A percentile compares a stretch with the other conserved stretches of the same genome.
Evolutionary conservation across 2,888 invertebrate species (phyloP).

Genomic region (Empis stercorea): DNA sequence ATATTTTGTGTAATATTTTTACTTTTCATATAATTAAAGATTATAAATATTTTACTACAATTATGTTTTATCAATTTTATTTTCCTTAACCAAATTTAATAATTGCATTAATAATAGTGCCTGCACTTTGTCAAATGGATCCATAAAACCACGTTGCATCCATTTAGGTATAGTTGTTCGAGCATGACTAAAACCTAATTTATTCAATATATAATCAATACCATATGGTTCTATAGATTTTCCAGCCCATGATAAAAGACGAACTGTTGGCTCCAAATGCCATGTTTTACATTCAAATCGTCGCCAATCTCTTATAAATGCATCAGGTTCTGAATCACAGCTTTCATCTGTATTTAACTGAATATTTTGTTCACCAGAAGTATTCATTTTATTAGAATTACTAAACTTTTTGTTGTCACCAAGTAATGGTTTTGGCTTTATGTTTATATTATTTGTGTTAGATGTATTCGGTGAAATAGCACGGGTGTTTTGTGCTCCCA

Average conservation of each 20-base stretch:
- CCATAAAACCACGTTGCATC: slow-evolving; percentile 97
- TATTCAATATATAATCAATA: slow-evolving; percentile 95
- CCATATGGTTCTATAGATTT: slow-evolving; percentile 97
- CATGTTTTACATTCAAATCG: slow-evolving; percentile 89
- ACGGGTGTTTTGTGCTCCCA: slow-evolving; percentile 30
- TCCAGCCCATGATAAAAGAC: slow-evolving; percentile 78
- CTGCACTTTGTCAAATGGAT: slow-evolving; percentile 87
- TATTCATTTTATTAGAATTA: too few species aligned
- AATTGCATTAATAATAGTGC: slow-evolving; percentile 65
- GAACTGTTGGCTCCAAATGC: slow-evolving; percentile 90
- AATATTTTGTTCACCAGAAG: too few species aligned
- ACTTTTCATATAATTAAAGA: too few species aligned
- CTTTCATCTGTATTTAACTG: neutral
- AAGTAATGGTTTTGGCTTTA: neutral
- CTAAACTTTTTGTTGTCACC: too few species aligned
- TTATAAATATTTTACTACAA: too few species aligned
- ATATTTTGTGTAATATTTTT: too few species aligned
- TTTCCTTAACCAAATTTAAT: slow-evolving; percentile 46
- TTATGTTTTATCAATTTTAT: slow-evolving; percentile 25
- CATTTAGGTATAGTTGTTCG: slow-evolving; percentile 98
- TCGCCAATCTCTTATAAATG: slow-evolving; percentile 73
- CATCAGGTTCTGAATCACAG: slow-evolving; percentile 39
- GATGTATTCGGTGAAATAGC: slow-evolving; percentile 33
- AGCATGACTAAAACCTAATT: slow-evolving; percentile 94
- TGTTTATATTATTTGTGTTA: neutral